phyloP scores from a whole-genome alignment of 2,113 vertebrate genomes.

The Myxocyprinus asiaticus region DNA sequence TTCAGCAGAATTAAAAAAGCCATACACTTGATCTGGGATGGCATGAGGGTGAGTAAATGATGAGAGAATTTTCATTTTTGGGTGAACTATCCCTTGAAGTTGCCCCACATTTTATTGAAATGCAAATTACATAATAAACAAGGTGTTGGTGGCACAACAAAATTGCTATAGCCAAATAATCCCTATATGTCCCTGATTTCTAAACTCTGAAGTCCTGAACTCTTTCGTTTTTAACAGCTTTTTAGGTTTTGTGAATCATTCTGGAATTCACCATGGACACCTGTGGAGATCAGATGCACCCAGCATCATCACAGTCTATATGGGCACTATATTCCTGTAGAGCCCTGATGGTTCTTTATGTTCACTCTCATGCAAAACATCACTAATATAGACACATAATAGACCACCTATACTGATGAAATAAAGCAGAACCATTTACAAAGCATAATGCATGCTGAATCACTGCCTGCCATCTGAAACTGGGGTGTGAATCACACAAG shows the following conservation, averaged over 20 bases:
- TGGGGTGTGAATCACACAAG: conserved; percentile 44
- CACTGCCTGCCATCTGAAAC: conserved; percentile 18
- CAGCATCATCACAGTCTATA: neutral
- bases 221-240: neutral
- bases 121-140: conserved; percentile 14
- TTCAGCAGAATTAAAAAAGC: too few relatives aligned
- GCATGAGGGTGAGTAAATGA: too few relatives aligned
- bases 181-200: neutral
- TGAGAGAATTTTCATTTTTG: too few relatives aligned
- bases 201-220: conserved; percentile 14
- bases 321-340: neutral
- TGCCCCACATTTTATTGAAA: too few relatives aligned
- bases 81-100: too few relatives aligned
- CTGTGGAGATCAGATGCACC: conserved; percentile 4
- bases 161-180: conserved; percentile 18
- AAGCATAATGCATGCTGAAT: conserved; percentile 28
- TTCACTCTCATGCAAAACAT: conserved; percentile 2
- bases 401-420: conserved; percentile 4
- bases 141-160: conserved; percentile 10
- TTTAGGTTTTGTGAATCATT: conserved; percentile 12
- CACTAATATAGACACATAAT: conserved; percentile 1
- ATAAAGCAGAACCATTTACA: conserved; percentile 23
- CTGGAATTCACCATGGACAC: conserved; percentile 4
- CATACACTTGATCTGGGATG: too few relatives aligned
- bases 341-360: neutral